Evolutionary conservation across 1,140 invertebrate species (phyloP), one percentile per base, ranked within the genome.

Genomic region (Sycophaga agraensis): DNA sequence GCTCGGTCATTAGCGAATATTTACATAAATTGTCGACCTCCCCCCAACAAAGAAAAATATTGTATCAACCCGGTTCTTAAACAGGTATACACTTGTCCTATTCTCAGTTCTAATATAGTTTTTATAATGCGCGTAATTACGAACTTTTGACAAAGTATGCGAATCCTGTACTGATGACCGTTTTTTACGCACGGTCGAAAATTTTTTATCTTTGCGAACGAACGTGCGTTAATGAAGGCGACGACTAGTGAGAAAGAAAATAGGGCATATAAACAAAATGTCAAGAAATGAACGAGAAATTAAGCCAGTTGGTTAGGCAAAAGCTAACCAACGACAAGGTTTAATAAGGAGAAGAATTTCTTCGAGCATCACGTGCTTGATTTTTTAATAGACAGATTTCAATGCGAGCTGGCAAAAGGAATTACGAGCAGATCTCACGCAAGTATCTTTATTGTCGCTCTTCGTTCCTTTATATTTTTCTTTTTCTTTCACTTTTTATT

Each of bases 21-120:
- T 22, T 34, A 19, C 24, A 39, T 17, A 31, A 17, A 40, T 8
- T 34, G 5, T 58, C 5, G 16, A 9, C 39, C 16, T 17, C 22
- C 14, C 43, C 51, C 37, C 21, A 22, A 8, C 19, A 54, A 53
- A 34, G 22, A 21, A 34, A 43, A 43, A n/a, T 19, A 12, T 28
- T 50, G n/a, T 34, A 43, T 24, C 1, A 19, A 51, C 14, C 48
- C 58, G 8, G 48, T 59, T 59, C 28, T 51, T 45, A 59, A 51
- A 16, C 53, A 50, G 45, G 24, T 45, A 56, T 37, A 50, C 7
- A 21, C 51, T 35, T 46, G 26, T 56, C 59, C 40, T 43, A 51
- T 37, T n/a, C 37, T 64, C 42, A 43, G 39, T 54, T 61, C 40
- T 40, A 48, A 60, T 53, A 53, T 35, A 60, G 39, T 53, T 60